Evolutionary conservation across 2,797 vertebrate genomes (phyloP).

Genomic region (Sebastes glaucus): DNA sequence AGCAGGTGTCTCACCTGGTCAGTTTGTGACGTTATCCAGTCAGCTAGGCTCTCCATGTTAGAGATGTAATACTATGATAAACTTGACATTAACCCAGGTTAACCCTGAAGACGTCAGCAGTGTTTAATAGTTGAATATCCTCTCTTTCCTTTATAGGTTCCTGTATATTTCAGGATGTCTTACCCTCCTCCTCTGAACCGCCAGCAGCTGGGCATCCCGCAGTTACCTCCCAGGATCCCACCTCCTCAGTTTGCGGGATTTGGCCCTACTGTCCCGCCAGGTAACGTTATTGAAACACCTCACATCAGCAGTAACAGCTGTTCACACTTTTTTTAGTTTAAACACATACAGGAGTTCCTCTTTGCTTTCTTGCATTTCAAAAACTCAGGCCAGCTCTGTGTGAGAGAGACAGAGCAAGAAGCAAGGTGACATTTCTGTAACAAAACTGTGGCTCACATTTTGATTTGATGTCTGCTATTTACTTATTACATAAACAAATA

Average conservation of each 20-base stretch:
- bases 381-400: too few species aligned
- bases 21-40: background rate
- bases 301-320: background rate
- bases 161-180: slow-evolving; percentile 86
- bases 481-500: too few species aligned
- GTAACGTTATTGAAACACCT: slow-evolving; percentile 17
- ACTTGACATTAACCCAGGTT: background rate
- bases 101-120: background rate
- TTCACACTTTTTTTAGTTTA: background rate
- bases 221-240: slow-evolving; percentile 93
- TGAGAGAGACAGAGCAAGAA: too few species aligned
- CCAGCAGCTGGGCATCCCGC: slow-evolving; percentile 87
- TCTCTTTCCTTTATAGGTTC: background rate
- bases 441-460: too few species aligned
- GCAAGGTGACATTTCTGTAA: too few species aligned
- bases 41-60: background rate
- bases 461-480: background rate
- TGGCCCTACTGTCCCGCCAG: slow-evolving; percentile 88
- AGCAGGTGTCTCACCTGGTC: background rate
- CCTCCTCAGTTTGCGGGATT: slow-evolving; percentile 95
- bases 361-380: background rate
- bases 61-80: background rate
- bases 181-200: slow-evolving; percentile 97
- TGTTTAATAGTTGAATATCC: background rate
- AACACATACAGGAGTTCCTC: background rate